Evolutionary conservation across 2,113 vertebrate species (phyloP), one percentile per base, ranked within the genome.

Genomic region (Pygoscelis antarcticus): DNA sequence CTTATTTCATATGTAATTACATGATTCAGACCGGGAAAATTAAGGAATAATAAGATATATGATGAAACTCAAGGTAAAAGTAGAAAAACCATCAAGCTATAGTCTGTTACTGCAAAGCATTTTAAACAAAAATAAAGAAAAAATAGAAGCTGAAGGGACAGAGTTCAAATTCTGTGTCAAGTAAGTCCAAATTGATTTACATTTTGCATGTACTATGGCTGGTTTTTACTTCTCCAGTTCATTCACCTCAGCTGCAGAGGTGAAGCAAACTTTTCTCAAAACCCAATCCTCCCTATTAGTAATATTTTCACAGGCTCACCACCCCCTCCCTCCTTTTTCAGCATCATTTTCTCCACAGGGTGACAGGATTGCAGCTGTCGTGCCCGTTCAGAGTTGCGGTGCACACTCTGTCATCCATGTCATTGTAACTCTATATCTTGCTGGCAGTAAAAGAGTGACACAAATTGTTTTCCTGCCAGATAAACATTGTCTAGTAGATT

Each of bases 401-500:
- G 58, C 10, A 7, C 76, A 52, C 26, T 88, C 83, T 75, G 83
- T 91, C 83, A 87, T 87, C 71, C 51, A 7, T 78, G 83, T 81
- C 92, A 86, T 74, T 85, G 86, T 87, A 94, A 95, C 88, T 90
- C 78, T 93, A 21, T 72, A 20, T 89, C 88, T 93, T 84, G 38
- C 92, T 89, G 65, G 80, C 90, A 87, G 64, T 92, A 90, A 85
- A 93, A 79, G 42, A 91, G 68, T 86, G 95, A 93, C 92, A 96
- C 76, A 95, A 90, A 94, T 93, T 87, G 92, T 96, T 90, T 97
- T 89, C 64, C 68, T 75, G 79, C 54, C 64, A 86, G 76, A 89
- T 93, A 89, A 96, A 92, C 85, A 90, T 40, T 96, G 83, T 92
- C 88, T 92, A 81, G 60, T 70, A 75, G 83, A 96, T 92, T 95